Conservation (phyloP, 2,888 invertebrate genomes). For the Drosophila sordidula region DNA sequence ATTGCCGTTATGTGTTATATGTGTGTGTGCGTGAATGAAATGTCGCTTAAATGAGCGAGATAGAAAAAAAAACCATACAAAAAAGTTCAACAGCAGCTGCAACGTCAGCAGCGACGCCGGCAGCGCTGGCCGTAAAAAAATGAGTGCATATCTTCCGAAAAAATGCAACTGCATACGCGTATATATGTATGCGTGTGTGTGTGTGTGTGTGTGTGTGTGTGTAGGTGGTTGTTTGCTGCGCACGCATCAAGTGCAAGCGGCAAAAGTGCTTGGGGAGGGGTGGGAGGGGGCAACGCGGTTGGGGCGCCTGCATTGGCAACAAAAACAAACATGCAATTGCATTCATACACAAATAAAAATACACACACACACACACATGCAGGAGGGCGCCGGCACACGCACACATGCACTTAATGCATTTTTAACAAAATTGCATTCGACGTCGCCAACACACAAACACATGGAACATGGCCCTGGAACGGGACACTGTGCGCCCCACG, state of each 20-base stretch:
- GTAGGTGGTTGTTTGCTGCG: slow-evolving; percentile 64
- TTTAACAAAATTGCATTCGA: slow-evolving; percentile 82
- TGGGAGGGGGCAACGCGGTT: slow-evolving; percentile 26
- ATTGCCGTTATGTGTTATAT: slow-evolving; percentile 67
- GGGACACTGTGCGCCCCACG: slow-evolving; percentile 36
- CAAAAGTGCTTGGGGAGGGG: no score
- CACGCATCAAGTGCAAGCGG: slow-evolving; percentile 69
- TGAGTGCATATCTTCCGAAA: slow-evolving; percentile 81
- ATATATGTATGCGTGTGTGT: slow-evolving; percentile 18
- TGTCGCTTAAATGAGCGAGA: slow-evolving; percentile 76
- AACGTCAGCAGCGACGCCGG: slow-evolving; percentile 34
- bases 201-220: slow-evolving; percentile 19
- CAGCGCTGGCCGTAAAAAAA: slow-evolving; percentile 60
- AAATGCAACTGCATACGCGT: slow-evolving; percentile 73
- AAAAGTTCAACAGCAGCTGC: slow-evolving; percentile 36
- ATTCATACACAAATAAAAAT: slow-evolving; percentile 66
- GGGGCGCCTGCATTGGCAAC: slow-evolving; percentile 72
- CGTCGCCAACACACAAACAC: slow-evolving; percentile 51
- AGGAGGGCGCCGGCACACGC: slow-evolving; percentile 10
- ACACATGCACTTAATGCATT: slow-evolving; percentile 73
- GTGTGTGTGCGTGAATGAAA: slow-evolving; percentile 76
- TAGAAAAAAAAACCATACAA: slow-evolving; percentile 71
- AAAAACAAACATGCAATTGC: slow-evolving; percentile 80
- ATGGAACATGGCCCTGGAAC: slow-evolving; percentile 16
- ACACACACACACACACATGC: slow-evolving; percentile 33